A percentile compares a stretch with the other conserved stretches of the same genome.
Evolutionary conservation across 2,888 invertebrate species (phyloP).

Genomic region (Cephus pygmeus): DNA sequence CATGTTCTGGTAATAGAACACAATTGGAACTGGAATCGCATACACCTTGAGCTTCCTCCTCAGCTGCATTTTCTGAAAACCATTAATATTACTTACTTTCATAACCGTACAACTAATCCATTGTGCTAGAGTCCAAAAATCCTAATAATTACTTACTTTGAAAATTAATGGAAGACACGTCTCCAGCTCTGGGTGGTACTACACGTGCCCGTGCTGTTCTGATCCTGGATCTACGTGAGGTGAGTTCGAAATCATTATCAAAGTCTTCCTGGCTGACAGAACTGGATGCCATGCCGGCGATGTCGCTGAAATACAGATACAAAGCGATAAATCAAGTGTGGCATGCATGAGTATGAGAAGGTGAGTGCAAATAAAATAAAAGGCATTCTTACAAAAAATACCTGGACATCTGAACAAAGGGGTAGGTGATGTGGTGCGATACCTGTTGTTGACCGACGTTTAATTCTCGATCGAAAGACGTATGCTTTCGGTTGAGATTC

Average conservation of each 20-base stretch:
- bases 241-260: conserved; percentile 69
- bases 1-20: conserved; percentile 49
- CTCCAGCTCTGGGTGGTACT: conserved; percentile 45
- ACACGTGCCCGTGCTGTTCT: conserved; percentile 68
- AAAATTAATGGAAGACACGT: conserved; percentile 46
- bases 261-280: conserved; percentile 72
- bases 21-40: conserved; percentile 49
- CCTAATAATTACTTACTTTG: conserved; percentile 40
- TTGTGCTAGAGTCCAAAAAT: neutral
- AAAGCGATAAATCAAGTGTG: neutral
- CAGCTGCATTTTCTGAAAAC: conserved; percentile 41
- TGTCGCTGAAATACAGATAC: conserved; percentile 40
- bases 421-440: conserved; percentile 43
- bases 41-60: conserved; percentile 51
- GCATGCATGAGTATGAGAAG: conserved; percentile 9
- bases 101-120: neutral
- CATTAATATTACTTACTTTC: conserved; percentile 4
- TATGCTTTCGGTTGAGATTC: conserved; percentile 30
- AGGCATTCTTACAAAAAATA: conserved; percentile 55
- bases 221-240: conserved; percentile 68
- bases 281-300: conserved; percentile 70
- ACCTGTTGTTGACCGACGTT: conserved; percentile 30
- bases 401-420: conserved; percentile 59
- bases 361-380: conserved; percentile 30
- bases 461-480: conserved; percentile 28